Evolutionary conservation across 1,140 invertebrate species (phyloP).

Genomic region (Wasmannia auropunctata): DNA sequence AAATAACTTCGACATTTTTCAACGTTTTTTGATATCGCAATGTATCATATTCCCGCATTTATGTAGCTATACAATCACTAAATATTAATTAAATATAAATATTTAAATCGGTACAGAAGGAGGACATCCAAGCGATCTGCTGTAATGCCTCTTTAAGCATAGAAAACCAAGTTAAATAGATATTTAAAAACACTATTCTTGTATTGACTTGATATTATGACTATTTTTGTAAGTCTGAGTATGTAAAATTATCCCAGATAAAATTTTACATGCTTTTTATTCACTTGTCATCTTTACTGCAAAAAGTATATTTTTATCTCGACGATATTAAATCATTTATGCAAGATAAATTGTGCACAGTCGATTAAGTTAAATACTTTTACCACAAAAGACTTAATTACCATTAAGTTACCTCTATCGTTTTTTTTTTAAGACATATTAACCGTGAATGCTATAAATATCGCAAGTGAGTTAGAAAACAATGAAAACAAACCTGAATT

Average conservation of each 20-base stretch:
- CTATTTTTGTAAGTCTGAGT: background rate
- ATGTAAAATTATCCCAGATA: background rate
- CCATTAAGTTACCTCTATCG: background rate
- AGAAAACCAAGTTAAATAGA: background rate
- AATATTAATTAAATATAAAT: too few species aligned
- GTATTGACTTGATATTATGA: too few species aligned
- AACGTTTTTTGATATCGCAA: background rate
- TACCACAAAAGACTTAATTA: background rate
- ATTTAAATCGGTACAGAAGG: background rate
- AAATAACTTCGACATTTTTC: slow-evolving; percentile 1
- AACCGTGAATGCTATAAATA: background rate
- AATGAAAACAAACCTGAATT: background rate
- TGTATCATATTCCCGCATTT: background rate
- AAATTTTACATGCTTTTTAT: background rate
- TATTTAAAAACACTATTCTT: background rate
- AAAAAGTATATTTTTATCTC: slow-evolving; percentile 2
- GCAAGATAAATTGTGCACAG: background rate
- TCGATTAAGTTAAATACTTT: slow-evolving; percentile 11
- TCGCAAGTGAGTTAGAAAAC: background rate
- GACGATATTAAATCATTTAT: background rate
- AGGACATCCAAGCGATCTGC: background rate
- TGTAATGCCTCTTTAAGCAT: background rate
- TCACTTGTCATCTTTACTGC: background rate
- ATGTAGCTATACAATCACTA: background rate
- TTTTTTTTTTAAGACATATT: slow-evolving; percentile 1